Base-by-base conservation (phyloP, 2,797 vertebrate species). In the Chaetophractus vellerosus region DNA sequence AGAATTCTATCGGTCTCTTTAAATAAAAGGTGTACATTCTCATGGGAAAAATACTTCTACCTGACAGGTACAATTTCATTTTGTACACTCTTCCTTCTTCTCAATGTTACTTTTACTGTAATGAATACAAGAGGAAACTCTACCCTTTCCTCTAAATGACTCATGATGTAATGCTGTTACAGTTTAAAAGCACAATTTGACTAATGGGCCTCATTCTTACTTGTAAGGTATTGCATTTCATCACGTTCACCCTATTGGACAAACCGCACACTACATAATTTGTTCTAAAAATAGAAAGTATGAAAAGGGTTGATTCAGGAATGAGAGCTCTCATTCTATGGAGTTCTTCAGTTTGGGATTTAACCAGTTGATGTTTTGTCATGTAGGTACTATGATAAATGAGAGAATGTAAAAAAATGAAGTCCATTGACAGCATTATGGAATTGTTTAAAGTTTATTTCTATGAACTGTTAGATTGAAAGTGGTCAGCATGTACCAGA, bases 131-230 rank as follows among this genome's bases (percentile, higher is more conserved):
- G 97, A 98, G 98, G 98, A 99, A 99, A 98, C 98, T 98, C 98
- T 97, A 94, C 98, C 98, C 98, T 98, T 98, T 98, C 98, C 98
- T 98, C 96, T 95, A 96, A 98, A 91, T 98, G 98, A 98, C 96
- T 98, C 98, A 98, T 98, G 98, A 98, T 97, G 97, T 97, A 98
- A 98, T 97, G 97, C 89, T 96, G 89, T 96, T 91, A 86, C 89
- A 98, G 98, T 98, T 98, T 97, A 98, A 97, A 97, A 97, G 96
- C 92, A 96, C n/a, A 55, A 95, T 93, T 83, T 97, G 92, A 98
- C 88, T 97, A 97, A 98, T 45, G 81, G 57, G 41, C 76, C 96
- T 90, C 38, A 68, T 81, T 96, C 82, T 96, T 96, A 91, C 95
- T 88, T 96, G 85, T 21, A 86, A 97, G 66, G 57, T 91, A 97